Evolutionary conservation across 1,140 invertebrate species (phyloP).

Genomic region (Semibalanus balanoides): DNA sequence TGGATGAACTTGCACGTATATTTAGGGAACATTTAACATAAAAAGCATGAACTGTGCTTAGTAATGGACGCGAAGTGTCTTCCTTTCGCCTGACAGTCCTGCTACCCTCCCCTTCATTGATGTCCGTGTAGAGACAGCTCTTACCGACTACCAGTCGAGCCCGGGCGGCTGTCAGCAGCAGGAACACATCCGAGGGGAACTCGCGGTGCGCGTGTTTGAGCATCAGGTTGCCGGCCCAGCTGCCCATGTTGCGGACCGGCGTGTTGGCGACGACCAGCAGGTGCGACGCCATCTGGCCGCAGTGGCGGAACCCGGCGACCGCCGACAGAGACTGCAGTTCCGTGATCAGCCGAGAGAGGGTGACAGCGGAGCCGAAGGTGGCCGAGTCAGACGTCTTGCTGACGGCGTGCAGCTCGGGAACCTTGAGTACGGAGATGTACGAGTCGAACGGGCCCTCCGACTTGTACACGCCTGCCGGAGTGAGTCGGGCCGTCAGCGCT

Average conservation of each 20-base stretch:
- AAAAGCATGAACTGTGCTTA: too few species aligned
- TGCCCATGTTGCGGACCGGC: constrained; percentile 26
- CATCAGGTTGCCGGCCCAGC: constrained; percentile 54
- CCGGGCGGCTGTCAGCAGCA: constrained; percentile 52
- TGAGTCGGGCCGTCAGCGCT: too few species aligned
- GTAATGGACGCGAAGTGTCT: too few species aligned
- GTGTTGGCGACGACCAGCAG: constrained; percentile 25
- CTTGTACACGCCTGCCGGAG: constrained; percentile 28
- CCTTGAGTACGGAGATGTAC: constrained; percentile 28
- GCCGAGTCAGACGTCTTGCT: constrained; percentile 8
- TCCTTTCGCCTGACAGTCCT: too few species aligned
- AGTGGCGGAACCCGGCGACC: constrained; percentile 22
- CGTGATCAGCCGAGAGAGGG: constrained; percentile 19
- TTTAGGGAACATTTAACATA: too few species aligned
- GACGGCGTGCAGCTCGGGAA: constrained; percentile 24
- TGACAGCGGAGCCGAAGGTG: constrained; percentile 20
- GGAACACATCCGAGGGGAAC: constrained; percentile 59
- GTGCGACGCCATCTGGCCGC: constrained; percentile 23
- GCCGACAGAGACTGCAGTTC: constrained; percentile 17
- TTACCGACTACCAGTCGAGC: constrained; percentile 46
- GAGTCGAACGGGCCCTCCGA: constrained; percentile 29
- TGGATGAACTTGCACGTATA: too few species aligned
- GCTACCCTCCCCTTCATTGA: too few species aligned
- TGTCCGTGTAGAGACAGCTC: too few species aligned
- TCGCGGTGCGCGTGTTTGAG: constrained; percentile 50